Conservation (phyloP, 1,140 invertebrate species). For the Leucophenga varia region DNA sequence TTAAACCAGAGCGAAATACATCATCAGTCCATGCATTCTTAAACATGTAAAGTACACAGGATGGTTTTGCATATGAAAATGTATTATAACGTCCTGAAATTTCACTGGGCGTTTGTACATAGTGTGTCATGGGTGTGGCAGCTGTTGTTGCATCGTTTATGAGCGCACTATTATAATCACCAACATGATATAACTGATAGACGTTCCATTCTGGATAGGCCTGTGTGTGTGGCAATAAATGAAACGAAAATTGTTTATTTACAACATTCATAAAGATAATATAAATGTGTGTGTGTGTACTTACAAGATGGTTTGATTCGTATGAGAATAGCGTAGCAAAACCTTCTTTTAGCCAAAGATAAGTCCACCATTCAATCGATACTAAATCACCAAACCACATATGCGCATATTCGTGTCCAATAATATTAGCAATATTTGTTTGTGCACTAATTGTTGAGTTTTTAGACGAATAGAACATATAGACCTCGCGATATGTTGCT, state of each 20-base stretch:
- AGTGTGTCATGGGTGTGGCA: constrained; percentile 69
- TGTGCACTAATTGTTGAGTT: constrained; percentile 39
- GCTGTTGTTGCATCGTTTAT: constrained; percentile 31
- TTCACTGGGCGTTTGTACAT: constrained; percentile 64
- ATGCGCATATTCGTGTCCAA: constrained; percentile 67
- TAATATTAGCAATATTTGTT: constrained; percentile 60
- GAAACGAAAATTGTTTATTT: neutral
- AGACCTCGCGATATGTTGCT: constrained; percentile 43
- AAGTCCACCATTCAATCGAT: constrained; percentile 64
- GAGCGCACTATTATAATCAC: constrained; percentile 36
- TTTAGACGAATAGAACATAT: constrained; percentile 41
- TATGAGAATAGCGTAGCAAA: constrained; percentile 58
- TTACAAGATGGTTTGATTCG: constrained; percentile 58
- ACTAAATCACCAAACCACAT: constrained; percentile 74
- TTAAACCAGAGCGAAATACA: constrained; percentile 80
- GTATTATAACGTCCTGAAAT: constrained; percentile 70
- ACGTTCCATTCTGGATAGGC: constrained; percentile 39
- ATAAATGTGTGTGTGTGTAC: constrained; percentile 2
- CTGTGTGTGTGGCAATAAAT: too few relatives aligned
- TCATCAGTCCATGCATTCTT: constrained; percentile 80
- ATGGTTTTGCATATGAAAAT: constrained; percentile 68
- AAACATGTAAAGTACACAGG: constrained; percentile 85
- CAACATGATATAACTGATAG: constrained; percentile 69
- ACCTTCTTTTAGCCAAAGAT: constrained; percentile 61
- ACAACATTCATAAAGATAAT: neutral